Evolutionary conservation across 2,888 invertebrate genomes (phyloP).

Genomic region (Sialis fuliginosa): DNA sequence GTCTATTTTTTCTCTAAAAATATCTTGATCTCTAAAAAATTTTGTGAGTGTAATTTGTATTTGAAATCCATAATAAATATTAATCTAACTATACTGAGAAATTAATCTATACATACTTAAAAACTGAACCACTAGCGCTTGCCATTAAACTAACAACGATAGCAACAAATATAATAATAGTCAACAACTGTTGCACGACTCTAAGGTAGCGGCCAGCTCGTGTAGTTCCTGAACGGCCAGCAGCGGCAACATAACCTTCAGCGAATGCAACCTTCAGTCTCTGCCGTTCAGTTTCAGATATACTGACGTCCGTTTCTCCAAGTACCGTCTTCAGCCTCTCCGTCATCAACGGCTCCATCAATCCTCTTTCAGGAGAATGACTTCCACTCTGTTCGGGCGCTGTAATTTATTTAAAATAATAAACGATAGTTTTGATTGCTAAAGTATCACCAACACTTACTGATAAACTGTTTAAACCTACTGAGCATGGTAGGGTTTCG

Average conservation of each 20-base stretch:
- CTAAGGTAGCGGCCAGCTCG: conserved; percentile 43
- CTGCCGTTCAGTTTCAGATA: conserved; percentile 38
- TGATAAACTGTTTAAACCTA: conserved; percentile 40
- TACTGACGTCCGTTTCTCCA: conserved; percentile 24
- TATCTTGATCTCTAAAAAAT: too few relatives aligned
- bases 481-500: conserved; percentile 54
- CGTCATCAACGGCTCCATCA: not conserved
- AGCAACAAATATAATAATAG: conserved; percentile 53
- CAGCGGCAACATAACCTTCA: conserved; percentile 73
- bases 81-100: too few relatives aligned
- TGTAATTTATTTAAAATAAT: not conserved
- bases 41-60: too few relatives aligned
- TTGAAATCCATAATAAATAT: too few relatives aligned
- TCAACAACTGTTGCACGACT: conserved; percentile 57
- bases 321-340: conserved; percentile 29
- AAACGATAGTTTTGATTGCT: not conserved
- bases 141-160: conserved; percentile 59
- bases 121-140: conserved; percentile 52
- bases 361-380: not conserved
- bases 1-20: too few relatives aligned
- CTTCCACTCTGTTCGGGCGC: not conserved
- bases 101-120: conserved; percentile 26
- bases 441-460: conserved; percentile 11
- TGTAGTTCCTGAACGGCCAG: conserved; percentile 25
- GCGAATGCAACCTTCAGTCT: conserved; percentile 78